Conservation (phyloP, 2,888 invertebrate species). For the Diloba caeruleocephala region DNA sequence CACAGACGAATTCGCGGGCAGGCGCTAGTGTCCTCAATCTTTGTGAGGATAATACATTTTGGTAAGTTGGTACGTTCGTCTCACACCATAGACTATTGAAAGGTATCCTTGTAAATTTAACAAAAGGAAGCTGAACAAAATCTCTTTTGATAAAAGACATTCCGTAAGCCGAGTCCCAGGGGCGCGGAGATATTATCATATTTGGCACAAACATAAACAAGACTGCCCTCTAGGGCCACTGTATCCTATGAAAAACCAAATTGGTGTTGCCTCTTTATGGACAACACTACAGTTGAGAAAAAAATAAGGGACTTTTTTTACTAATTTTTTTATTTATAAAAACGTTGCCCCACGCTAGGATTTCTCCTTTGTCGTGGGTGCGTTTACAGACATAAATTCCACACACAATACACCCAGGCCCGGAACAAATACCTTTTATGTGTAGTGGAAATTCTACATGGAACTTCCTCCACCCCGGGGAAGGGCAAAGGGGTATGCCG, state of each 20-base stretch:
- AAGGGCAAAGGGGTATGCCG: no score
- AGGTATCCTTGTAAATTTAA: conserved; percentile 26
- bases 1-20: background rate
- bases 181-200: conserved; percentile 47
- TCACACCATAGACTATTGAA: conserved; percentile 9
- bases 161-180: conserved; percentile 9
- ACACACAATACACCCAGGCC: no score
- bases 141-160: conserved; percentile 31
- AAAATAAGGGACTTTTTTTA: no score
- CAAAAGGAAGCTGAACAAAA: conserved; percentile 33
- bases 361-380: no score
- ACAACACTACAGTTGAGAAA: conserved; percentile 4
- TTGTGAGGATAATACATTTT: background rate
- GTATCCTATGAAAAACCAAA: conserved; percentile 31
- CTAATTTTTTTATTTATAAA: no score
- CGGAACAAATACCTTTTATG: no score
- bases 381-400: no score
- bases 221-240: conserved; percentile 26
- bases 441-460: no score
- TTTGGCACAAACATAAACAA: conserved; percentile 47
- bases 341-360: no score
- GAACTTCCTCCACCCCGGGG: no score
- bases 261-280: conserved; percentile 26
- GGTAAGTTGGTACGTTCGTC: background rate
- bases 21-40: conserved; percentile 3